A percentile compares a stretch with the other conserved stretches of the same genome.
Evolutionary conservation across 1,140 invertebrate genomes (phyloP).

Genomic region (Ylistrum balloti): DNA sequence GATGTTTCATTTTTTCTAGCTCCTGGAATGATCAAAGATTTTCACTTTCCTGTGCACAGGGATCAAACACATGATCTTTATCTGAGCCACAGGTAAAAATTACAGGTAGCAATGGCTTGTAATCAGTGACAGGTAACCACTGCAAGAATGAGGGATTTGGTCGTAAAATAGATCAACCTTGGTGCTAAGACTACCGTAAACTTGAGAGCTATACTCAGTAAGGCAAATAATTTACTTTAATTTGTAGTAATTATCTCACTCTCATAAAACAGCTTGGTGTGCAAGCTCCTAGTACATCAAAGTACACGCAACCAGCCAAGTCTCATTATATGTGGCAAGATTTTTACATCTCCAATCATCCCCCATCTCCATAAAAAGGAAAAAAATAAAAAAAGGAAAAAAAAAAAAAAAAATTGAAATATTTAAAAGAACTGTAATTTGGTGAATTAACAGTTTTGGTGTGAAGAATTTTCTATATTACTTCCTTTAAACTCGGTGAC

Average conservation of each 20-base stretch:
- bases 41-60: conserved; percentile 1
- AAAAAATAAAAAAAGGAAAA: no score
- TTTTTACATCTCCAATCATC: background rate
- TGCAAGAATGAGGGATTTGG: background rate
- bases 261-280: background rate
- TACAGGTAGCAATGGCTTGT: background rate
- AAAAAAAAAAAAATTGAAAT: background rate
- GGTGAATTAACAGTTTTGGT: background rate
- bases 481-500: no score
- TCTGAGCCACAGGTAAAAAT: background rate
- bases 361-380: no score
- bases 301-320: background rate
- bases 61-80: background rate
- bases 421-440: no score
- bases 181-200: background rate
- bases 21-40: conserved; percentile 11
- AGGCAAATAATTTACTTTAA: background rate
- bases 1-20: background rate
- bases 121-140: background rate
- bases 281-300: background rate
- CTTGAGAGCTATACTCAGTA: background rate
- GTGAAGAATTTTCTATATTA: no score
- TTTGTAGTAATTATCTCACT: background rate
- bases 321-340: background rate
- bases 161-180: background rate